Percentiles rank a stretch among this genome's conserved stretches.
Evolutionary conservation across 1,140 invertebrate genomes (phyloP).

Genomic region (Leptinotarsa defecta): DNA sequence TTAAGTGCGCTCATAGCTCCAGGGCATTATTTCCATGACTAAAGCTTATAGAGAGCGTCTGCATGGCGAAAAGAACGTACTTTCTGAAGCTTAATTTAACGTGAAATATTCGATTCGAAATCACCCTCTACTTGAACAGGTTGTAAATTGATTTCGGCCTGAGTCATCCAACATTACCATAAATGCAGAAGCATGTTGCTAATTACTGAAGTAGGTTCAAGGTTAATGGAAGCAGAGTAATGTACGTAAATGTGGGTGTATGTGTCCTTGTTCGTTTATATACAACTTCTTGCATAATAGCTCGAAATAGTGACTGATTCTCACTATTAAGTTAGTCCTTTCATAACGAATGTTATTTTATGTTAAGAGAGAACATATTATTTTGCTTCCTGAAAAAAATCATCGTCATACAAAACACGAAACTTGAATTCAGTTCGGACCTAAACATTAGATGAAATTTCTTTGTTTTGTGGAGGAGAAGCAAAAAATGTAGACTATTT

Average conservation of each 20-base stretch:
- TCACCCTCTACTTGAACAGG: conserved; percentile 20
- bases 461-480: too few species aligned
- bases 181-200: conserved; percentile 14
- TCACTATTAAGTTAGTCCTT: not conserved
- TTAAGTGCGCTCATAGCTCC: conserved; percentile 20
- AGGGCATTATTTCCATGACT: conserved; percentile 23
- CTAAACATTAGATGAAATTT: too few species aligned
- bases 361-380: too few species aligned
- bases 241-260: not conserved
- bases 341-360: too few species aligned
- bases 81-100: conserved; percentile 16
- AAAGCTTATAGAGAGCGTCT: not conserved
- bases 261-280: not conserved
- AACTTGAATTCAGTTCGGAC: too few species aligned
- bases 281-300: not conserved
- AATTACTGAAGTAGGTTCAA: conserved; percentile 14
- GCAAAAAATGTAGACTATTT: too few species aligned
- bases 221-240: not conserved
- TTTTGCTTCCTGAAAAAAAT: too few species aligned
- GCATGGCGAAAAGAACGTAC: not conserved
- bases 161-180: conserved; percentile 24
- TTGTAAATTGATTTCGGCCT: conserved; percentile 17
- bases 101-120: conserved; percentile 22
- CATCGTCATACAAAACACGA: too few species aligned
- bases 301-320: not conserved